phyloP scores from a whole-genome alignment of 2,797 vertebrate genomes.

The Etheostoma nigrum region DNA sequence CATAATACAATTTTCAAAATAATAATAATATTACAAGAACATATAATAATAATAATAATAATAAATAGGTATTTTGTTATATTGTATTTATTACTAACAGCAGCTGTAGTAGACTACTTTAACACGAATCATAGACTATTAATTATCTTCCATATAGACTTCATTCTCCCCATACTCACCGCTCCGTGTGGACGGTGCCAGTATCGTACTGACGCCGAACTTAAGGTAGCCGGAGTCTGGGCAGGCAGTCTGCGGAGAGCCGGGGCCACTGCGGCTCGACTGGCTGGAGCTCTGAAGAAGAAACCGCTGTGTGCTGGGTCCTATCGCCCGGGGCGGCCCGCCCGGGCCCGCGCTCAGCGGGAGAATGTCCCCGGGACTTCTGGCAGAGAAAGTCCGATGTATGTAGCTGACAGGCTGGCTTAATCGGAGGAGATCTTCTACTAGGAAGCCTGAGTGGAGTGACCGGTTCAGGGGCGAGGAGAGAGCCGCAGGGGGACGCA shows the following conservation, averaged over 20 bases:
- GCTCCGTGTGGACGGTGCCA: slow-evolving; percentile 89
- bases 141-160: neutral
- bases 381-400: slow-evolving; percentile 82
- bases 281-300: slow-evolving; percentile 59
- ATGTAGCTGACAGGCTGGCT: slow-evolving; percentile 87
- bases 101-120: neutral
- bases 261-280: slow-evolving; percentile 79
- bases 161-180: slow-evolving; percentile 76
- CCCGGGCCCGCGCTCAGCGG: slow-evolving; percentile 21
- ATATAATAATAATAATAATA: neutral
- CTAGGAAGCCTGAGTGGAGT: slow-evolving; percentile 90
- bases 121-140: neutral
- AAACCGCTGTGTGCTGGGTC: slow-evolving; percentile 30
- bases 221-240: slow-evolving; percentile 90
- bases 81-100: neutral
- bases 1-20: neutral
- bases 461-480: slow-evolving; percentile 88
- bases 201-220: slow-evolving; percentile 96
- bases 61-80: no score
- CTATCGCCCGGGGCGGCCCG: slow-evolving; percentile 20
- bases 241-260: slow-evolving; percentile 60
- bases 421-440: slow-evolving; percentile 93
- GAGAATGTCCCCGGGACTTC: slow-evolving; percentile 42
- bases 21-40: neutral
- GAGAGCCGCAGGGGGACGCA: slow-evolving; percentile 88